phyloP scores from a whole-genome alignment of 1,140 invertebrate genomes.

The Drosophila lacertosa region DNA sequence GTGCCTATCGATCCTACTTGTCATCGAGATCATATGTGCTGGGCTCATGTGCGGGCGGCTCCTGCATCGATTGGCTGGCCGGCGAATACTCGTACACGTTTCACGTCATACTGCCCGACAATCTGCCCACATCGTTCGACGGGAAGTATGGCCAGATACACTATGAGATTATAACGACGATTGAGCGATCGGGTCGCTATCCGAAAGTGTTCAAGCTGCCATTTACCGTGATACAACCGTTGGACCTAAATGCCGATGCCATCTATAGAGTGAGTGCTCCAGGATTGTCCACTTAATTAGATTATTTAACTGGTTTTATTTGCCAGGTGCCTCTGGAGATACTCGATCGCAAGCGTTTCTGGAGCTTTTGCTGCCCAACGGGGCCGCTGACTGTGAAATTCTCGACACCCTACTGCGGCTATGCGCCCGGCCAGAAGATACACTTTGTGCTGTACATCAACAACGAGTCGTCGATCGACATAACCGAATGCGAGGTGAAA shows the following conservation, averaged over 20 bases:
- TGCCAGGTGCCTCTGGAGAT: conserved; percentile 85
- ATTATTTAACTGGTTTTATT: neutral
- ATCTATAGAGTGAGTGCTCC: conserved; percentile 68
- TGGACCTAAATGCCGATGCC: conserved; percentile 89
- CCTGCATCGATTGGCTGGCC: conserved; percentile 85
- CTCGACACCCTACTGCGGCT: conserved; percentile 81
- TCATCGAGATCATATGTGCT: conserved; percentile 82
- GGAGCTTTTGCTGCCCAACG: conserved; percentile 82
- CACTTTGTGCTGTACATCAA: conserved; percentile 80
- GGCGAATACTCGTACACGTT: conserved; percentile 87
- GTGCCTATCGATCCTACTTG: conserved; percentile 80
- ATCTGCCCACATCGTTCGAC: conserved; percentile 89
- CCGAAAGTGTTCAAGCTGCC: conserved; percentile 89
- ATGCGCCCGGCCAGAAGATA: conserved; percentile 81
- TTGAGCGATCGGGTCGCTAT: conserved; percentile 91
- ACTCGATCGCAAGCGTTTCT: conserved; percentile 84
- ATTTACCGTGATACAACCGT: conserved; percentile 90
- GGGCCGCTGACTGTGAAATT: conserved; percentile 80
- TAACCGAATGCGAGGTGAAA: conserved; percentile 85
- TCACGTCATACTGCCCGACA: conserved; percentile 85
- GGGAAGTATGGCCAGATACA: conserved; percentile 89
- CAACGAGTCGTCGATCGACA: conserved; percentile 85
- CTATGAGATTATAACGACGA: conserved; percentile 88
- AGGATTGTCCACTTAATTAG: neutral
- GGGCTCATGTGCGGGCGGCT: conserved; percentile 73